Percentiles rank a stretch among this genome's conserved stretches.
Evolutionary conservation across 2,113 vertebrate species (phyloP).

Genomic region (Phylloscopus trochiloides): DNA sequence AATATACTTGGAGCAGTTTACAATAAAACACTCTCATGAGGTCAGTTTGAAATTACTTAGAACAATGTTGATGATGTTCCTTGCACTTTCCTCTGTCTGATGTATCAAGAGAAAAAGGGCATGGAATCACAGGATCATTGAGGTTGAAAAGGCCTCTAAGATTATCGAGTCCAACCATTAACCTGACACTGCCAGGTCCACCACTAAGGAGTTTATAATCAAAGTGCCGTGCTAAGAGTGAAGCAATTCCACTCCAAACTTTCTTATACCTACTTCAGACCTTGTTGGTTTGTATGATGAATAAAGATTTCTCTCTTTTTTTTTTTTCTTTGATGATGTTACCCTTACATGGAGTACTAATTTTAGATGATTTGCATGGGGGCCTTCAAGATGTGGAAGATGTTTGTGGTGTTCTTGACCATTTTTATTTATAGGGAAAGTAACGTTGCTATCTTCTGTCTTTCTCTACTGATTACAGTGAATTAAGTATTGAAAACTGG

Average conservation of each 20-base stretch:
- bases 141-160: not conserved
- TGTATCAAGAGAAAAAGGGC: not conserved
- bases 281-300: not conserved
- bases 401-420: not conserved
- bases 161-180: not conserved
- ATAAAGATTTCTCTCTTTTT: not conserved
- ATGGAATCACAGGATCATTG: not conserved
- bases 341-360: not conserved
- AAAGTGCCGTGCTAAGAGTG: not conserved
- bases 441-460: not conserved
- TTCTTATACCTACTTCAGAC: not conserved
- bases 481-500: slow-evolving; percentile 98
- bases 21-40: not conserved
- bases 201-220: not conserved
- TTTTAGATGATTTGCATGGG: not conserved
- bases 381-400: not conserved
- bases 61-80: not conserved
- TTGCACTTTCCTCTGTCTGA: not conserved
- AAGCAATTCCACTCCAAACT: not conserved
- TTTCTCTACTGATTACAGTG: slow-evolving; percentile 69
- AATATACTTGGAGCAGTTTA: not conserved
- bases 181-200: not conserved
- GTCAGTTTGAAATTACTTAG: not conserved
- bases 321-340: not conserved
- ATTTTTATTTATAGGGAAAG: not conserved